Evolutionary conservation across 2,797 vertebrate genomes (phyloP).

Genomic region (Eupleurogrammus muticus): DNA sequence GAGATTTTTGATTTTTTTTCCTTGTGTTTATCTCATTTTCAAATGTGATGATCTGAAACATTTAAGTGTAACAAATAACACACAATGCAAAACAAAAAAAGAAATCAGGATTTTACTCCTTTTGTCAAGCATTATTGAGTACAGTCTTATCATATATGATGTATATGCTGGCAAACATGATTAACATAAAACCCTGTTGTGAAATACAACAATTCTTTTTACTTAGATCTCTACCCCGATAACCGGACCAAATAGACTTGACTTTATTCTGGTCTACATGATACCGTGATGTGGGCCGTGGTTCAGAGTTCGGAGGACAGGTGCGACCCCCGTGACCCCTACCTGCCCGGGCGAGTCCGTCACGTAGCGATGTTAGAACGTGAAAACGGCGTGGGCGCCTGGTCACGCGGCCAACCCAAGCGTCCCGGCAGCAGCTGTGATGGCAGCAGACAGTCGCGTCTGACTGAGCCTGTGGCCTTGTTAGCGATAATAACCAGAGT

Average conservation of each 20-base stretch:
- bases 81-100: too few relatives aligned
- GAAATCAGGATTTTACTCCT: neutral
- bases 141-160: too few relatives aligned
- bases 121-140: neutral
- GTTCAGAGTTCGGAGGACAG: slow-evolving; percentile 6
- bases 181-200: neutral
- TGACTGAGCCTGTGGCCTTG: slow-evolving; percentile 69
- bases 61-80: too few relatives aligned
- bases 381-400: slow-evolving; percentile 15
- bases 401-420: slow-evolving; percentile 19
- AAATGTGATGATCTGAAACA: too few relatives aligned
- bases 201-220: neutral
- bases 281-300: neutral
- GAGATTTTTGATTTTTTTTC: too few relatives aligned
- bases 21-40: too few relatives aligned
- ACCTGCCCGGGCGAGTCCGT: slow-evolving; percentile 1
- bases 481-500: slow-evolving; percentile 73
- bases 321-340: neutral
- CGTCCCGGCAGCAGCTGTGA: slow-evolving; percentile 52
- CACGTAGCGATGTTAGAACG: slow-evolving; percentile 19
- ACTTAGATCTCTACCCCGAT: neutral
- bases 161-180: neutral
- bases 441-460: slow-evolving; percentile 60
- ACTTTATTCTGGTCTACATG: neutral
- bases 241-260: neutral